Conservation (phyloP, 1,140 invertebrate species). For the Caenorhabditis briggsae region DNA sequence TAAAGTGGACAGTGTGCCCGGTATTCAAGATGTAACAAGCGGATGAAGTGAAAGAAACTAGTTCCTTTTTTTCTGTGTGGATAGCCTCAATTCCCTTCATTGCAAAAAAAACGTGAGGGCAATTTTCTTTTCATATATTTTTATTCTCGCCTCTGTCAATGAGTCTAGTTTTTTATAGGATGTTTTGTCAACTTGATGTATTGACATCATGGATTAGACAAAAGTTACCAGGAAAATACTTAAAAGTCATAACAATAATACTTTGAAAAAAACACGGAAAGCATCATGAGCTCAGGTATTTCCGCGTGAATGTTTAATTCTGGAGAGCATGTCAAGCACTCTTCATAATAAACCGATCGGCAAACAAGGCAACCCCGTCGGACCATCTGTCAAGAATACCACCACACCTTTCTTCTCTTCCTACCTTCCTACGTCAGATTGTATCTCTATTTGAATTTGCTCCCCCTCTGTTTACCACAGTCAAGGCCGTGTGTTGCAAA, state of each 20-base stretch:
- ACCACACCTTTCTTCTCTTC: slow-evolving; percentile 1
- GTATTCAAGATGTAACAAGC: slow-evolving; percentile 52
- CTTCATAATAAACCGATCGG: slow-evolving; percentile 30
- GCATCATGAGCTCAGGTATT: neutral
- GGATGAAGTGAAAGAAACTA: slow-evolving; percentile 53
- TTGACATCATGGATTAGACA: no score
- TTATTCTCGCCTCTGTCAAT: neutral
- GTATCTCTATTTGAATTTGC: slow-evolving; percentile 44
- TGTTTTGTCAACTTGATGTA: neutral
- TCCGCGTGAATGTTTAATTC: slow-evolving; percentile 1
- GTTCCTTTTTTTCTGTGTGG: slow-evolving; percentile 22
- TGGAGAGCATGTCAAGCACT: neutral
- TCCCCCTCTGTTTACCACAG: neutral
- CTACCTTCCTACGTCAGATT: neutral
- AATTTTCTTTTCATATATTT: neutral
- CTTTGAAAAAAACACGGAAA: neutral
- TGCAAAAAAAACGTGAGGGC: slow-evolving; percentile 28
- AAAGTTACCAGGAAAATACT: neutral
- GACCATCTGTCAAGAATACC: slow-evolving; percentile 37
- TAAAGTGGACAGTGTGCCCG: slow-evolving; percentile 1
- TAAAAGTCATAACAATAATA: neutral
- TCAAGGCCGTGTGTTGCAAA: neutral
- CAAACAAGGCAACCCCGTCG: neutral
- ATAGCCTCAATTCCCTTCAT: slow-evolving; percentile 35
- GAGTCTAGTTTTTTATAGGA: neutral